Evolutionary conservation across 2,113 vertebrate species (phyloP).

Genomic region (Solea solea): DNA sequence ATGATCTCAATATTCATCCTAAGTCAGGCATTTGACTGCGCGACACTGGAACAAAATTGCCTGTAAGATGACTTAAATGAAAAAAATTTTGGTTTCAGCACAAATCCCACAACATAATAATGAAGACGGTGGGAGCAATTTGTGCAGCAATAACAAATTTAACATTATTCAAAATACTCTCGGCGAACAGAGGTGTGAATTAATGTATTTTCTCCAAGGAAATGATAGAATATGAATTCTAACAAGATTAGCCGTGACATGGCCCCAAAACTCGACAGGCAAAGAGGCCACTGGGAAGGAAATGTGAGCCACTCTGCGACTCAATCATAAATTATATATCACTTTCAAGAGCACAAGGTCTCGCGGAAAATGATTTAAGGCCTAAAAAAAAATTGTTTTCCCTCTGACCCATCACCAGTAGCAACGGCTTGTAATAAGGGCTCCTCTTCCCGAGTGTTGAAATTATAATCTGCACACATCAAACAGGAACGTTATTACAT

Average conservation of each 20-base stretch:
- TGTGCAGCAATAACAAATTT: constrained; percentile 32
- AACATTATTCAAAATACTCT: constrained; percentile 44
- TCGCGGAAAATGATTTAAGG: constrained; percentile 63
- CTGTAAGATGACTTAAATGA: constrained; percentile 53
- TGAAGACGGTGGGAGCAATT: constrained; percentile 42
- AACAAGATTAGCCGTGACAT: constrained; percentile 63
- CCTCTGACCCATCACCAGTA: constrained; percentile 48
- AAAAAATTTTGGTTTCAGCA: constrained; percentile 32
- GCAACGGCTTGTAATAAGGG: constrained; percentile 52
- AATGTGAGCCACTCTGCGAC: constrained; percentile 61
- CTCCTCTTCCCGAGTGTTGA: constrained; percentile 20
- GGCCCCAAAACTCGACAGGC: constrained; percentile 60
- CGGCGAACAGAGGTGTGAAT: constrained; percentile 45
- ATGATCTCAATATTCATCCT: constrained; percentile 44
- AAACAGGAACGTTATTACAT: constrained; percentile 39
- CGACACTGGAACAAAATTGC: constrained; percentile 44
- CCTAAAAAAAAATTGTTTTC: constrained; percentile 64
- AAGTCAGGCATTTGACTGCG: constrained; percentile 44
- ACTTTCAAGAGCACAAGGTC: constrained; percentile 49
- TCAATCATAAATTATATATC: constrained; percentile 72
- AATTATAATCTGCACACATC: constrained; percentile 56
- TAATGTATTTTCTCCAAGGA: constrained; percentile 35
- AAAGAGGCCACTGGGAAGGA: constrained; percentile 38
- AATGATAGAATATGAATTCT: constrained; percentile 47
- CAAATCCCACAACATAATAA: constrained; percentile 56